Evolutionary conservation across 2,888 invertebrate genomes (phyloP), one percentile per base, ranked within the genome.

Genomic region (Malthinus seriepunctatus): DNA sequence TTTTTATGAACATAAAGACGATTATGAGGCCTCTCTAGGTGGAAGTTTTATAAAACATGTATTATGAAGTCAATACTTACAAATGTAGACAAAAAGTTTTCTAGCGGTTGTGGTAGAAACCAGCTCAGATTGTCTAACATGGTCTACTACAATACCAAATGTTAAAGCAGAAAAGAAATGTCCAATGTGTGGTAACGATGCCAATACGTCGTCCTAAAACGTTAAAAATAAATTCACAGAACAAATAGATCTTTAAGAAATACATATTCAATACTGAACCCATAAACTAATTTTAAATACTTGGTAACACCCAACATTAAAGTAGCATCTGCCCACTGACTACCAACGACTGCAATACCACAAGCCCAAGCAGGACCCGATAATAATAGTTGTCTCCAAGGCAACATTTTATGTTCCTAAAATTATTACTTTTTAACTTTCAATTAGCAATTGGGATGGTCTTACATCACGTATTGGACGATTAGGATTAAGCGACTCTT

Each of bases 331-430:
- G 84, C 84, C 84, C 84, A 84, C 73, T 84, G 84, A 67, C 83
- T 83, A 6, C 84, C 84, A 73, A 84, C 80, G 0, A 83, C 83
- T 1, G 84, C 84, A 1, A 83, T 79, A 1, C 83, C 83, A 56
- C 84, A 84, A 32, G 83, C 82, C 84, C 84, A 84, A 3, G 84
- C 83, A 11, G 84, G 83, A 69, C 82, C 82, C 0, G 84, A 84
- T 55, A 80, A 73, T 55, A 84, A 67, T 14, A 84, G 69, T 59
- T 80, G 78, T 57, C 83, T 78, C 83, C 84, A 84, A 1, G 83
- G 83, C 63, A 83, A 69, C 64, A 77, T 67, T 60, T 76, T 69
- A 53, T 77, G 76, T 67, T 79, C 78, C 79, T 79, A 51, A 33
- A 60, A 57, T 23, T 32, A 33, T 32, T 33, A 1, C 23, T 31